Evolutionary conservation across 30 jellyfish, hydroid and myxozoan genomes (phyloP), one percentile per base, ranked within the genome.

Genomic region (Cassiopea andromeda): DNA sequence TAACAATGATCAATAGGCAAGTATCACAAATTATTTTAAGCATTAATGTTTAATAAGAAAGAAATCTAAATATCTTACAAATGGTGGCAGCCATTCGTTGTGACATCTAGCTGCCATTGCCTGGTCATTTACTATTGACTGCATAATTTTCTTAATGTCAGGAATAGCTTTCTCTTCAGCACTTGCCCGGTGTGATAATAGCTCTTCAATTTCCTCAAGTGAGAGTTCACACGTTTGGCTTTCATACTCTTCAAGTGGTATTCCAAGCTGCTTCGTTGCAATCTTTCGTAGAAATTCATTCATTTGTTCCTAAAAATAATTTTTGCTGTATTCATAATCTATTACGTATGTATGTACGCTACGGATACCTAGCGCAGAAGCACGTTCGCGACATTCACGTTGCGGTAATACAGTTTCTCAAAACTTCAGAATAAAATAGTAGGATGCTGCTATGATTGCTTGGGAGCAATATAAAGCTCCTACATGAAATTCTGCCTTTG

Each of bases 71-170:
- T 19, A 46, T 38, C 81, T 10, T 69, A 89, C 97, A 91, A 12
- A 47, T 48, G 92, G 88, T 87, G 94, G 97, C 27, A 78, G 69
- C 97, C 97, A 89, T 16, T 44, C 97, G n/a, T 81, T 16, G 60
- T 89, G 97, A 69, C 97, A 89, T 46, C 89, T 89, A 45, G 84
- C 44, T 80, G 97, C 87, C 92, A 89, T 75, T 10, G 54, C 78
- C 48, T 89, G 97, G 83, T 89, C 97, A 2, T 10, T 47, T 2
- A 76, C 47, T 14, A 90, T 81, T 58, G 97, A 89, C 48, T 81
- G 85, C 64, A 78, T 69, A 38, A 89, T 89, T 72, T 74, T 82
- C 48, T 81, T 70, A 69, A 89, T 48, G 46, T 89, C 97, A 27
- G 97, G 92, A 43, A 89, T 89, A 17, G 15, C 84, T 13, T 68